Evolutionary conservation across 2,888 invertebrate species (phyloP), one percentile per base, ranked within the genome.

Genomic region (Didymodactylos carnosus): DNA sequence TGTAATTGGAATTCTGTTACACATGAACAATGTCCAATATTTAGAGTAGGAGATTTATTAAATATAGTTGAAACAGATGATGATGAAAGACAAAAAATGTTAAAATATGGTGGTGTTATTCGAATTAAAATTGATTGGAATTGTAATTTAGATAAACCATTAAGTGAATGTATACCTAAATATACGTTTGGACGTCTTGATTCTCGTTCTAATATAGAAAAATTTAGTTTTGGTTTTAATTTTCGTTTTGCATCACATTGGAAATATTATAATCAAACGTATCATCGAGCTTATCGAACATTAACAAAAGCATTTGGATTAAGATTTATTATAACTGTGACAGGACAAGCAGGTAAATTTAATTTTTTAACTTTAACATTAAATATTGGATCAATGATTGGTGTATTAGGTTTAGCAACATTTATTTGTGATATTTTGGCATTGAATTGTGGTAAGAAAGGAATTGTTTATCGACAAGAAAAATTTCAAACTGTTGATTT

Each of bases 381-480:
- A 14, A 86, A 85, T 77, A 78, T 86, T 74, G 86, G 85, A 62
- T 84, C 85, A 76, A 86, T 86, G 62, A 77, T 86, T 41, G 86
- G 84, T 23, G 78, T 86, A 10, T 78, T 86, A 49, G 82, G 83
- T 73, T 76, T 86, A 35, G 82, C 85, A 19, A 83, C 84, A 14
- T 78, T 85, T 16, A 74, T 85, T 40, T 84, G 84, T 79, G 85
- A 85, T 77, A 77, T 84, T 19, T 78, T 85, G 16, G 62, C 62
- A 29, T 35, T 62, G n/a, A 35, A 62, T 62, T 62, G 29, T 35
- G 29, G 62, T 35, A 62, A 62, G 11, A 29, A 62, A 62, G 62
- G 62, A n/a, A 35, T 35, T 11, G 10, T 62, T 35, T 62, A 62
- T 62, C 62, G 62, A 19, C 29, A 35, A 62, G 35, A 62, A 62